Evolutionary conservation across 2,797 vertebrate species (phyloP).

Genomic region (Halcyon smyrnensis): DNA sequence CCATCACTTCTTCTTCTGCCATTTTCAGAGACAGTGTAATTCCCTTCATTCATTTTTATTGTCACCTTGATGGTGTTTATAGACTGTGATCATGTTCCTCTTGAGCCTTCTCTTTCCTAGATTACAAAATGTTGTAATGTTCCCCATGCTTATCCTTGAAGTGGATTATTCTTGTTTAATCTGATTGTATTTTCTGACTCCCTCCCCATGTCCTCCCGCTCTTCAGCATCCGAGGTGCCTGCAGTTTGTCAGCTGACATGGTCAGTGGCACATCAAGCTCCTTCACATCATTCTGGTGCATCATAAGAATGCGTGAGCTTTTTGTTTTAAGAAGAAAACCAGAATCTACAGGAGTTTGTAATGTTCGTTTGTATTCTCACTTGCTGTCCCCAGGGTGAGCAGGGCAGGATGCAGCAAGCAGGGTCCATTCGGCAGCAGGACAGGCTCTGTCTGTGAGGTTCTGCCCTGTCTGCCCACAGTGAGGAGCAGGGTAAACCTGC

Average conservation of each 20-base stretch:
- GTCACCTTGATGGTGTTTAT: background rate
- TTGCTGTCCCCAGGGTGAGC: background rate
- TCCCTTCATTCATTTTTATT: conserved; percentile 16
- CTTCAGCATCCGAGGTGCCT: background rate
- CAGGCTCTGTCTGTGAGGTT: background rate
- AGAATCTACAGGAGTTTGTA: background rate
- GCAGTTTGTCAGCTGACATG: background rate
- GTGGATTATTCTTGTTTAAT: background rate
- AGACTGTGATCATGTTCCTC: background rate
- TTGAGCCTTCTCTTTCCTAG: background rate
- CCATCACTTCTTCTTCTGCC: background rate
- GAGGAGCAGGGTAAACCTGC: background rate
- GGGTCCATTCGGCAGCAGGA: background rate
- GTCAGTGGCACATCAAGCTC: background rate
- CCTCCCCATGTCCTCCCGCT: background rate
- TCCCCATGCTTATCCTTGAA: background rate
- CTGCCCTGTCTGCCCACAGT: background rate
- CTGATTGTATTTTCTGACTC: background rate
- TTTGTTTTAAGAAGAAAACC: background rate
- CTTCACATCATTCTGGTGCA: background rate
- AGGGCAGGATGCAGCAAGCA: background rate
- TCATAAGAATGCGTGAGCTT: background rate
- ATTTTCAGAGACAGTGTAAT: background rate
- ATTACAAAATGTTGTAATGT: background rate
- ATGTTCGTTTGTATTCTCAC: background rate